Evolutionary conservation across 1,140 invertebrate species (phyloP).

Genomic region (Trialeurodes vaporariorum): DNA sequence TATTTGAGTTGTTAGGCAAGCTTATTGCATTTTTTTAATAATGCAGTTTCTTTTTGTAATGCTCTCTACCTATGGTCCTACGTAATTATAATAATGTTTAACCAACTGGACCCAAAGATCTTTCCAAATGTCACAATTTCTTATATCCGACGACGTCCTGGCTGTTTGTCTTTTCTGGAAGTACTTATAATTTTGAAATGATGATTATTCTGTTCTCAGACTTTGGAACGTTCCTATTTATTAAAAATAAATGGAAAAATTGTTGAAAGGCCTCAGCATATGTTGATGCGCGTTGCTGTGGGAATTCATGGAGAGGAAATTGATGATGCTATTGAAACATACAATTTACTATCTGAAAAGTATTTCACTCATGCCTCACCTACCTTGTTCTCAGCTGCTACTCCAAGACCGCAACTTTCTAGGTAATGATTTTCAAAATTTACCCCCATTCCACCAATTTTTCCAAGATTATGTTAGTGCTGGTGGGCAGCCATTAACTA

Average conservation of each 20-base stretch:
- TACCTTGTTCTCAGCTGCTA: constrained; percentile 92
- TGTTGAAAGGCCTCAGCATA: constrained; percentile 92
- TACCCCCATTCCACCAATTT: not conserved
- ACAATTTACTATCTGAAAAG: constrained; percentile 88
- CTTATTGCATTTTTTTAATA: too few relatives aligned
- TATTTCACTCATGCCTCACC: constrained; percentile 98
- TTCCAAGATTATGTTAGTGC: not conserved
- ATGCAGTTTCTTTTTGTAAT: too few relatives aligned
- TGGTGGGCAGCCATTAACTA: too few relatives aligned
- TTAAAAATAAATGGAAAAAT: constrained; percentile 89
- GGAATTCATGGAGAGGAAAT: constrained; percentile 95
- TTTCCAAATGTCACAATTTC: too few relatives aligned
- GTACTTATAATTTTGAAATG: too few relatives aligned
- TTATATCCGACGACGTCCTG: too few relatives aligned
- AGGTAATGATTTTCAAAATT: constrained; percentile 37
- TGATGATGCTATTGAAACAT: constrained; percentile 88
- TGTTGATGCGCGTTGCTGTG: constrained; percentile 96
- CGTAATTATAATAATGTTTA: too few relatives aligned
- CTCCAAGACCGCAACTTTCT: constrained; percentile 80
- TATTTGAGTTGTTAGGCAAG: too few relatives aligned
- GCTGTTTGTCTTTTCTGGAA: too few relatives aligned
- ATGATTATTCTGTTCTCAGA: constrained; percentile 40
- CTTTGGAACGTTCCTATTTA: constrained; percentile 89
- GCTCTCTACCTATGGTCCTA: too few relatives aligned
- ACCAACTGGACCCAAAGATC: too few relatives aligned